Evolutionary conservation across 2,888 invertebrate genomes (phyloP).

Genomic region (Lobophora halterata): DNA sequence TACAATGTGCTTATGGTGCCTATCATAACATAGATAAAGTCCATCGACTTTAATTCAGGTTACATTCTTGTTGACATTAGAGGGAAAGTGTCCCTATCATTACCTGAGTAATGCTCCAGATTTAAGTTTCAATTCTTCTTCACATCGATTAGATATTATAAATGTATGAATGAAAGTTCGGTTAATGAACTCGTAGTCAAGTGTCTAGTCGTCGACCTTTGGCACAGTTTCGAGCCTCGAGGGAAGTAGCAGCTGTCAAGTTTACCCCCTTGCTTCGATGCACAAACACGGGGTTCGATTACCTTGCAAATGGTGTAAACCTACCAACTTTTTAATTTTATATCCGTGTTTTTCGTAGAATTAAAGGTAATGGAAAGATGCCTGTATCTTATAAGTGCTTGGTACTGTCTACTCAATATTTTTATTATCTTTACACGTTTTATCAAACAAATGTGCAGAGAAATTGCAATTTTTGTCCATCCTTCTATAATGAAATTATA

Average conservation of each 20-base stretch:
- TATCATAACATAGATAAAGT: too few relatives aligned
- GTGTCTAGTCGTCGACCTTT: constrained; percentile 54
- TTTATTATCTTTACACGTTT: too few relatives aligned
- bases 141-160: constrained; percentile 38
- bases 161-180: constrained; percentile 40
- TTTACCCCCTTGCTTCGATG: constrained; percentile 50
- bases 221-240: constrained; percentile 55
- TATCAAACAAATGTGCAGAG: too few relatives aligned
- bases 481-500: too few relatives aligned
- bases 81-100: not conserved
- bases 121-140: constrained; percentile 25
- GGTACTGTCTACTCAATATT: too few relatives aligned
- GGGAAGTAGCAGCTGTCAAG: constrained; percentile 46
- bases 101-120: constrained; percentile 3
- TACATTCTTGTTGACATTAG: too few relatives aligned
- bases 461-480: too few relatives aligned
- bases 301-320: constrained; percentile 9
- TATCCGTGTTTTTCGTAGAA: too few relatives aligned
- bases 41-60: constrained; percentile 3
- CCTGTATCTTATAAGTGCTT: too few relatives aligned
- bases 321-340: constrained; percentile 8
- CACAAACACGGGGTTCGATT: constrained; percentile 43
- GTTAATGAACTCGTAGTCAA: constrained; percentile 35
- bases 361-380: too few relatives aligned
- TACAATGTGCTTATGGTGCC: too few relatives aligned